Evolutionary conservation across 2,888 invertebrate species (phyloP).

Genomic region (Drosophila mettleri): DNA sequence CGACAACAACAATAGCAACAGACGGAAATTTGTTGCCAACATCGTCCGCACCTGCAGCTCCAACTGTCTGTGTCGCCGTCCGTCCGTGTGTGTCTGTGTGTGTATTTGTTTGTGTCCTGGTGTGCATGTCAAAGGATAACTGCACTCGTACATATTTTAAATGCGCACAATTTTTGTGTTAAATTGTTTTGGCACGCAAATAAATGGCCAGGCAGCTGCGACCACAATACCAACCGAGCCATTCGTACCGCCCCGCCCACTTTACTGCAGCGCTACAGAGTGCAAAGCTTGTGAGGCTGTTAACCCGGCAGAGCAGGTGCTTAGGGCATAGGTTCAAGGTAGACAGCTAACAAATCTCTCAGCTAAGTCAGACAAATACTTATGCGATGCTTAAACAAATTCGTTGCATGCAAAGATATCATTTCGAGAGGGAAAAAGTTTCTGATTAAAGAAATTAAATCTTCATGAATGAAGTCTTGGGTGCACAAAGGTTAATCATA

Average conservation of each 20-base stretch:
- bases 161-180: slow-evolving; percentile 77
- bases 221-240: slow-evolving; percentile 27
- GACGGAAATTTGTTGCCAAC: slow-evolving; percentile 63
- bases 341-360: slow-evolving; percentile 72
- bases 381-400: slow-evolving; percentile 22
- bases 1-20: slow-evolving; percentile 56
- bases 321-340: slow-evolving; percentile 50
- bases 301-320: slow-evolving; percentile 58
- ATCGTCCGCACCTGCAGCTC: slow-evolving; percentile 62
- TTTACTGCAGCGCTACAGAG: slow-evolving; percentile 27
- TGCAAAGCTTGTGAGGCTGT: slow-evolving; percentile 67
- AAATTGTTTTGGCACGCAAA: slow-evolving; percentile 82
- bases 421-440: neutral
- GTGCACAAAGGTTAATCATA: too few species aligned
- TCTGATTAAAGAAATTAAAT: neutral
- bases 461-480: neutral
- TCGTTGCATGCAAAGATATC: slow-evolving; percentile 5
- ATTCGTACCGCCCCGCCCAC: neutral
- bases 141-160: slow-evolving; percentile 75
- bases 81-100: slow-evolving; percentile 23
- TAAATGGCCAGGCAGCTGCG: slow-evolving; percentile 74
- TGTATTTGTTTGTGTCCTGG: slow-evolving; percentile 36
- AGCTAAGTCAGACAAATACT: slow-evolving; percentile 60
- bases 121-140: slow-evolving; percentile 73
- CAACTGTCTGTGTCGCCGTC: slow-evolving; percentile 30